These are phyloP conservation scores for Sarcophilus harrisii DNA, from an alignment of 2,797 vertebrate genomes.

Conservation along the genomic window DNA sequence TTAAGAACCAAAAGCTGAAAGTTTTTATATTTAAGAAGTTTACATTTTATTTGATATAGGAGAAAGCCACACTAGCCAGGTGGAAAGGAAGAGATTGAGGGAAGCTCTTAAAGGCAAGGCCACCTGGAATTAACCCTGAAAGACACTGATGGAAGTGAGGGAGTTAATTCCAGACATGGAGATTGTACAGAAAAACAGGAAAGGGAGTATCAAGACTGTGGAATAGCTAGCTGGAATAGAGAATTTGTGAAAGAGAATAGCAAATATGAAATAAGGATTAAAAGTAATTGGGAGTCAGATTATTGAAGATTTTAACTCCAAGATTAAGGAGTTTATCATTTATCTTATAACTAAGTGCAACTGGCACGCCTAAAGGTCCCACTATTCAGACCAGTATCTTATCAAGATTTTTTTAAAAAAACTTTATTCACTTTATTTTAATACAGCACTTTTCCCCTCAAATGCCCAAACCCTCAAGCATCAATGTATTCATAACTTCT, in stretches of 20 bases:
- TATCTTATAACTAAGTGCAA: too few species aligned
- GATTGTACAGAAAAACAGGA: not conserved
- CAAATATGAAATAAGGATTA: not conserved
- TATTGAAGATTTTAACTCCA: too few species aligned
- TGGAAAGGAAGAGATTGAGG: not conserved
- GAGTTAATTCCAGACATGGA: not conserved
- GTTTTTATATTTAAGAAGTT: not conserved
- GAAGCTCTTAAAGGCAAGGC: not conserved
- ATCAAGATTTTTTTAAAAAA: too few species aligned
- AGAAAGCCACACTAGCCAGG: not conserved
- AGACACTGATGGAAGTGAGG: not conserved
- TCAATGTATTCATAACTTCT: too few species aligned
- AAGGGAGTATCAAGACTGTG: not conserved
- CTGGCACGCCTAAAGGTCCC: too few species aligned
- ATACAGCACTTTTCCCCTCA: not conserved
- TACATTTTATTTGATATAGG: not conserved
- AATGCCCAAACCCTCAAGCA: not conserved
- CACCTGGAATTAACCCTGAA: constrained; percentile 8
- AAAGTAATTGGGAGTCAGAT: too few species aligned
- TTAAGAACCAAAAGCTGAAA: not conserved
- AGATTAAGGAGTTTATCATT: too few species aligned
- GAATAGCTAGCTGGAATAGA: not conserved
- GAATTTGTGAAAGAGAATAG: not conserved
- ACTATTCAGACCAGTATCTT: too few species aligned
- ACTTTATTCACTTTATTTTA: not conserved